These are phyloP conservation scores for Hemicordylus capensis DNA, from an alignment of 2,113 vertebrate species.

Conservation along the genomic window DNA sequence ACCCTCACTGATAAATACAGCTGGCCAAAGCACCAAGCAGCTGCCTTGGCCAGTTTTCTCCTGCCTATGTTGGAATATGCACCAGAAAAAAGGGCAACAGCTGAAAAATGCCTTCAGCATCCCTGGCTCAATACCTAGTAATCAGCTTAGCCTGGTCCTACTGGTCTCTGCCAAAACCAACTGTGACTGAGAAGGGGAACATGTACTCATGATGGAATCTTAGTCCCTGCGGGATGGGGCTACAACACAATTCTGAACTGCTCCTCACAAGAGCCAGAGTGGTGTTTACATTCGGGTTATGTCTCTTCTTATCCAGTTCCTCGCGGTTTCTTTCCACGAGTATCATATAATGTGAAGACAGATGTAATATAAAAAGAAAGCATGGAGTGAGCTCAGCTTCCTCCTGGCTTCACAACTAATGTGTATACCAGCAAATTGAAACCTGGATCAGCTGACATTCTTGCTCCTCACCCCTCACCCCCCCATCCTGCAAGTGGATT, in stretches of 20 bases:
- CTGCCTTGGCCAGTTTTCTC: constrained; percentile 79
- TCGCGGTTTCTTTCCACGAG: background rate
- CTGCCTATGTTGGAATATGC: constrained; percentile 79
- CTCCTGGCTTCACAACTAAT: background rate
- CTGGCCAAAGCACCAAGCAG: constrained; percentile 70
- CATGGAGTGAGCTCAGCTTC: background rate
- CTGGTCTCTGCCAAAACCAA: background rate
- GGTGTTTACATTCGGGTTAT: background rate
- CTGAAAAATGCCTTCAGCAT: constrained; percentile 81
- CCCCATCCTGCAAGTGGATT: too few species aligned
- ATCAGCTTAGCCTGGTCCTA: background rate
- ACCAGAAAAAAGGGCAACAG: constrained; percentile 78
- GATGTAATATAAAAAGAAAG: background rate
- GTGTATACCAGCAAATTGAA: background rate
- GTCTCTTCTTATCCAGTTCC: background rate
- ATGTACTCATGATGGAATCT: background rate
- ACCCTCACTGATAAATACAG: constrained; percentile 80
- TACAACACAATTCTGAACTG: too few species aligned
- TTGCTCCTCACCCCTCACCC: background rate
- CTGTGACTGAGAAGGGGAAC: background rate
- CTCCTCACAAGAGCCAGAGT: background rate
- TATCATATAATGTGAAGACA: background rate
- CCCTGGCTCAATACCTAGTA: constrained; percentile 75
- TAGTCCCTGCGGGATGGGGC: background rate
- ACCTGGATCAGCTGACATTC: background rate